phyloP scores from a whole-genome alignment of 2,888 invertebrate genomes.

The Hemistola chrysoprasaria region DNA sequence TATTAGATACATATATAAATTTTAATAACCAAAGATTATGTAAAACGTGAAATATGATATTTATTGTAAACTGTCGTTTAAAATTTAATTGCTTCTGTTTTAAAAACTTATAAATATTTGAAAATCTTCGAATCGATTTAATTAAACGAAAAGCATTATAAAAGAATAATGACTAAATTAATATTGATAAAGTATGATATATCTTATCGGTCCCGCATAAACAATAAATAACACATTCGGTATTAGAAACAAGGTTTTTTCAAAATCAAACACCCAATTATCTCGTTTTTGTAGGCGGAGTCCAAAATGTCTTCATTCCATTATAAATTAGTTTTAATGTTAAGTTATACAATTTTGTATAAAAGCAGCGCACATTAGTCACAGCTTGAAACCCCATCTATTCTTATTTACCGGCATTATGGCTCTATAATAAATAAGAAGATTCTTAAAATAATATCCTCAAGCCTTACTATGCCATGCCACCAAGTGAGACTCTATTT shows the following conservation, averaged over 20 bases:
- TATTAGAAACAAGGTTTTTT: slow-evolving; percentile 39
- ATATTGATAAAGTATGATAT: slow-evolving; percentile 20
- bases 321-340: slow-evolving; percentile 70
- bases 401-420: slow-evolving; percentile 59
- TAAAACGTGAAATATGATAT: too few relatives aligned
- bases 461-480: slow-evolving; percentile 39
- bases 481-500: slow-evolving; percentile 31
- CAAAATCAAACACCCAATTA: slow-evolving; percentile 58
- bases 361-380: slow-evolving; percentile 62
- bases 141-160: too few relatives aligned
- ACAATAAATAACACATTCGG: slow-evolving; percentile 56
- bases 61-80: too few relatives aligned
- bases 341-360: slow-evolving; percentile 57
- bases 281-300: slow-evolving; percentile 53
- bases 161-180: slow-evolving; percentile 5
- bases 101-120: too few relatives aligned
- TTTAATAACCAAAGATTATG: too few relatives aligned
- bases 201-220: slow-evolving; percentile 29
- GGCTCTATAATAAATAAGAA: slow-evolving; percentile 60
- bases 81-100: too few relatives aligned
- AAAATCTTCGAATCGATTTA: too few relatives aligned
- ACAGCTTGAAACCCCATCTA: slow-evolving; percentile 69
- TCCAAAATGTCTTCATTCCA: slow-evolving; percentile 68
- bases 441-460: slow-evolving; percentile 59
- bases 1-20: too few relatives aligned